Percentiles rank a stretch among this genome's conserved stretches.
phyloP scores from a whole-genome alignment of 2,113 vertebrate species.

The Lipophrys pholis region DNA sequence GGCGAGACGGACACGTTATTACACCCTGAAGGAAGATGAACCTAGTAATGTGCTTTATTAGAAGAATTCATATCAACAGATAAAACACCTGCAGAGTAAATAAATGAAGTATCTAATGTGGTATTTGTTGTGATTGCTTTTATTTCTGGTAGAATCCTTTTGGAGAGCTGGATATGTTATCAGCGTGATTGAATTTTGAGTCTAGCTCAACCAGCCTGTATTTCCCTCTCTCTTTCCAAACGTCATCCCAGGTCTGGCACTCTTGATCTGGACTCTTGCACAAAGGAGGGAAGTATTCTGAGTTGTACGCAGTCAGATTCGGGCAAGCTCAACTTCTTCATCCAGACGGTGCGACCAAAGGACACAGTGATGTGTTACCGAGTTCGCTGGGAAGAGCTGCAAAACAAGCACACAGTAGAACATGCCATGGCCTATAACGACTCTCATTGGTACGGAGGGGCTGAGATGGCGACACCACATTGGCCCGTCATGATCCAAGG shows the following conservation, averaged over 20 bases:
- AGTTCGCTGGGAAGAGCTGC: slow-evolving; percentile 93
- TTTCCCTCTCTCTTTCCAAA: slow-evolving; percentile 5
- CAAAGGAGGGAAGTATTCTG: slow-evolving; percentile 86
- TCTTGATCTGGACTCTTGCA: slow-evolving; percentile 92
- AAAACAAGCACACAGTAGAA: slow-evolving; percentile 81
- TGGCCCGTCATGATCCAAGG: slow-evolving; percentile 92
- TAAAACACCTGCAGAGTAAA: slow-evolving; percentile 14
- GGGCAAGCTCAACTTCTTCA: slow-evolving; percentile 92
- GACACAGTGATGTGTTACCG: slow-evolving; percentile 96
- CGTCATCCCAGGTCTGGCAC: slow-evolving; percentile 80
- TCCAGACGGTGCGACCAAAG: slow-evolving; percentile 90
- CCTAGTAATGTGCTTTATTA: slow-evolving; percentile 38
- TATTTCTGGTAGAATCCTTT: not conserved
- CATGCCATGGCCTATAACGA: slow-evolving; percentile 93
- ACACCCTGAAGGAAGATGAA: slow-evolving; percentile 50
- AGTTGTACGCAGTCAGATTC: slow-evolving; percentile 85
- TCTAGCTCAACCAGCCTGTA: not conserved
- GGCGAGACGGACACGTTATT: slow-evolving; percentile 51
- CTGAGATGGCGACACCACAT: slow-evolving; percentile 90
- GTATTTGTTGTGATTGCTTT: not conserved
- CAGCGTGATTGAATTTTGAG: not conserved
- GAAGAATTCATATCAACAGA: slow-evolving; percentile 26
- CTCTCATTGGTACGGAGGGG: slow-evolving; percentile 94
- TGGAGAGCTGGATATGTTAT: not conserved
- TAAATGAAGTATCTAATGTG: not conserved